phyloP scores from a whole-genome alignment of 2,797 vertebrate genomes.

The Selene dorsalis region DNA sequence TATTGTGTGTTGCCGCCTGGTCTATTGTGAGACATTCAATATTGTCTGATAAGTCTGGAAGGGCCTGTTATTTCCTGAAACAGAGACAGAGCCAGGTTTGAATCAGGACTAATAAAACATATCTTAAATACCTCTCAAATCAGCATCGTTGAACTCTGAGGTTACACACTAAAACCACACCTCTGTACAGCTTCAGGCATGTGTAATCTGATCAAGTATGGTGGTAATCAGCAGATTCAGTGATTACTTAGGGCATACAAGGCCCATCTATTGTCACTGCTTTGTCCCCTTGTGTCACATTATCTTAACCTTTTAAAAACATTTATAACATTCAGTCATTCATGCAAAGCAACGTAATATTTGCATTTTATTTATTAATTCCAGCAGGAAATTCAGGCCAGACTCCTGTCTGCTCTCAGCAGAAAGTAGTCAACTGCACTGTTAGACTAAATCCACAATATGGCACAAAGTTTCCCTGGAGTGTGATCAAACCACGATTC shows the following conservation, averaged over 20 bases:
- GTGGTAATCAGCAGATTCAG: slow-evolving; percentile 5
- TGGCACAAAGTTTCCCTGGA: background rate
- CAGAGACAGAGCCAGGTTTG: background rate
- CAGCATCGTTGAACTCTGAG: slow-evolving; percentile 5
- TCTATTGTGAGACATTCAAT: slow-evolving; percentile 30
- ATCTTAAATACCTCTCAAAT: slow-evolving; percentile 19
- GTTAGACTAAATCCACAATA: background rate
- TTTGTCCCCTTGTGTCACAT: background rate
- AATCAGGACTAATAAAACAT: slow-evolving; percentile 30
- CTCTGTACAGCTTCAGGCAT: slow-evolving; percentile 5
- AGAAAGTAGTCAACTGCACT: background rate
- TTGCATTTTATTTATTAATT: slow-evolving; percentile 12
- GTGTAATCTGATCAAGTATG: slow-evolving; percentile 24
- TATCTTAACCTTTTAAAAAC: background rate
- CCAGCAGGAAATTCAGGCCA: slow-evolving; percentile 1
- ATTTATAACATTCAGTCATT: slow-evolving; percentile 22
- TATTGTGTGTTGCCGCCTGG: slow-evolving; percentile 9
- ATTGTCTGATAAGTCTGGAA: slow-evolving; percentile 24
- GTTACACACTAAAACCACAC: slow-evolving; percentile 4
- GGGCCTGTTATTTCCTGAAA: slow-evolving; percentile 29
- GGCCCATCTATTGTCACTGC: background rate
- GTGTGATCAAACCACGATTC: background rate
- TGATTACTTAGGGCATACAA: slow-evolving; percentile 4
- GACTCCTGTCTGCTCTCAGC: background rate
- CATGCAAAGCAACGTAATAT: background rate